phyloP scores from a whole-genome alignment of 2,113 vertebrate species.

The Brachypodius melanocephalos region DNA sequence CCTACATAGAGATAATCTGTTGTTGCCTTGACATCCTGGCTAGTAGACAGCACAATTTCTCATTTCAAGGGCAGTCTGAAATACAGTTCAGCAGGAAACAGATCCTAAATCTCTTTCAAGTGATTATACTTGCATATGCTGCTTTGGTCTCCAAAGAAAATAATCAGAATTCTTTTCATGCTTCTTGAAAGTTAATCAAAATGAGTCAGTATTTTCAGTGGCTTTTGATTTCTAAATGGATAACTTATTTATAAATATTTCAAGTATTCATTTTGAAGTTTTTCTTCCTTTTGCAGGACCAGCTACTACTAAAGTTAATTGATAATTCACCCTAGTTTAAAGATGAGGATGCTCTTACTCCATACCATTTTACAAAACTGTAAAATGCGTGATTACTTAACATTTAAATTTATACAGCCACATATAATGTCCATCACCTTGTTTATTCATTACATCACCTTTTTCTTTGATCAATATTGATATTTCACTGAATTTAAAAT shows the following conservation, averaged over 20 bases:
- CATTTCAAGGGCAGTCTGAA: background rate
- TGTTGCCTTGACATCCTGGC: background rate
- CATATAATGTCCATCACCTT: background rate
- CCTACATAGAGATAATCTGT: background rate
- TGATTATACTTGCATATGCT: background rate
- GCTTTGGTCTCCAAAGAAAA: background rate
- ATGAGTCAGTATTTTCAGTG: background rate
- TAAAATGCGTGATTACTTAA: background rate
- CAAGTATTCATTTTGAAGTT: background rate
- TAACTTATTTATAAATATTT: background rate
- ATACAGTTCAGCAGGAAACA: background rate
- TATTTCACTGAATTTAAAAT: background rate
- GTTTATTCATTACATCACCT: background rate
- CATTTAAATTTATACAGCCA: background rate
- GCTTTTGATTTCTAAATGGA: slow-evolving; percentile 4
- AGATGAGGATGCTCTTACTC: background rate
- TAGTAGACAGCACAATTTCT: background rate
- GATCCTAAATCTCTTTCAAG: slow-evolving; percentile 1
- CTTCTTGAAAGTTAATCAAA: background rate
- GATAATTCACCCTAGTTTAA: background rate
- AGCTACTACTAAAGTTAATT: background rate
- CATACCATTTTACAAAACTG: background rate
- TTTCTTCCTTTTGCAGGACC: background rate
- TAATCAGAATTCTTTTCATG: background rate
- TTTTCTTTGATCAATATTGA: background rate